phyloP scores from a whole-genome alignment of 2,888 invertebrate species.

The Andricus quercusramuli region DNA sequence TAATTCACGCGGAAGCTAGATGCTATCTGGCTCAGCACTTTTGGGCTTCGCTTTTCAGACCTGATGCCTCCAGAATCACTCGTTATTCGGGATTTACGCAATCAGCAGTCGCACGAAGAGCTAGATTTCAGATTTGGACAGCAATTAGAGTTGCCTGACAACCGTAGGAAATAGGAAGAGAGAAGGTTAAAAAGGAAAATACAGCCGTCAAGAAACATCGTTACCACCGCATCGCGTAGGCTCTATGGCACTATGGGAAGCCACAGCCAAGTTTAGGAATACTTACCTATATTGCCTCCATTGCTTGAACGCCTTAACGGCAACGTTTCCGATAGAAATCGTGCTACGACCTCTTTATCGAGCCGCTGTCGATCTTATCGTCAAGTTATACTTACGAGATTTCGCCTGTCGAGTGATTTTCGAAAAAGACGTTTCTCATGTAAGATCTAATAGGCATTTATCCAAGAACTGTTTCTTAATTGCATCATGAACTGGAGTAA shows the following conservation, averaged over 20 bases:
- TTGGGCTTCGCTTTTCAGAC: constrained; percentile 20
- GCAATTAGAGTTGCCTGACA: constrained; percentile 39
- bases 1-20: constrained; percentile 15
- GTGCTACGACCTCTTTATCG: constrained; percentile 21
- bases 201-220: constrained; percentile 18
- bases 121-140: constrained; percentile 40
- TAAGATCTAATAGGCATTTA: not conserved
- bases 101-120: constrained; percentile 17
- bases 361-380: constrained; percentile 37
- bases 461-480: not conserved
- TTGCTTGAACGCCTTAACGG: constrained; percentile 11
- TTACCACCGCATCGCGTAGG: not conserved
- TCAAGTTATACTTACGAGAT: constrained; percentile 37
- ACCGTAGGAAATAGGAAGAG: constrained; percentile 16
- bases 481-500: not conserved
- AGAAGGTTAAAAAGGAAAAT: constrained; percentile 7
- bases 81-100: constrained; percentile 40
- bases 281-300: not conserved
- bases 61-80: constrained; percentile 27
- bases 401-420: constrained; percentile 31
- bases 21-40: constrained; percentile 38
- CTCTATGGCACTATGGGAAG: not conserved
- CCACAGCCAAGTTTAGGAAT: constrained; percentile 9
- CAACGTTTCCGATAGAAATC: constrained; percentile 25
- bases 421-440: constrained; percentile 21